Conservation (phyloP, 2,113 vertebrate genomes). For the Bubo scandiacus region DNA sequence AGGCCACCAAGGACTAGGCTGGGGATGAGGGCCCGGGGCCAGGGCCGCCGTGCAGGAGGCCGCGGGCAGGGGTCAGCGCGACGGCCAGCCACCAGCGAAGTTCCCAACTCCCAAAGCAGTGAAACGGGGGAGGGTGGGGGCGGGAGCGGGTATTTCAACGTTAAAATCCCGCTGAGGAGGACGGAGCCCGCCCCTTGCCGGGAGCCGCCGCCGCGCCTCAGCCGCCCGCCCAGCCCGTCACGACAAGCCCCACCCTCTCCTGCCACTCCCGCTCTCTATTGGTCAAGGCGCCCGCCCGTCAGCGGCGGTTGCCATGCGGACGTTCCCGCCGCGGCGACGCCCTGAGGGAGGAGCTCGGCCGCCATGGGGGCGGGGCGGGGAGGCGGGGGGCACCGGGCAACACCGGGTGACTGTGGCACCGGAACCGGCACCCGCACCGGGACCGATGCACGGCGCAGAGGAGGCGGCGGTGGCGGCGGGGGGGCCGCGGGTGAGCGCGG, state of each 20-base stretch:
- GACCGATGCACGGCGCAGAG: slow-evolving; percentile 54
- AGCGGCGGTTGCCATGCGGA: neutral
- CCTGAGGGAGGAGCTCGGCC: neutral
- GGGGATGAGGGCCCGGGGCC: too few species aligned
- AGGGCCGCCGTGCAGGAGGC: fast-evolving
- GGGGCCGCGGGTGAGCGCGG: slow-evolving; percentile 43
- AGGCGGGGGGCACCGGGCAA: too few species aligned
- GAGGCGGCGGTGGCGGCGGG: neutral
- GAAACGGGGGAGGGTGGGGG: fast-evolving
- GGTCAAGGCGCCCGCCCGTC: neutral
- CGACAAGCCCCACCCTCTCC: neutral
- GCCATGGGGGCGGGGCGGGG: neutral
- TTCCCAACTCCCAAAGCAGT: fast-evolving
- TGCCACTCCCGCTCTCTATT: fast-evolving
- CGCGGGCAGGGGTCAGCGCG: fast-evolving
- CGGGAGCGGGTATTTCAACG: fast-evolving
- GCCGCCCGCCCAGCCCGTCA: neutral
- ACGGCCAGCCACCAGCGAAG: too few species aligned
- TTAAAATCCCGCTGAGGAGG: fast-evolving
- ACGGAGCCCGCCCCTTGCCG: fast-evolving
- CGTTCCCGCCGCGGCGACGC: neutral
- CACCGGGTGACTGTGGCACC: neutral
- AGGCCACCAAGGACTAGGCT: neutral
- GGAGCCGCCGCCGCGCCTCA: fast-evolving
- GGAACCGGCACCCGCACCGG: neutral